These are phyloP conservation scores for Psophia crepitans DNA, from an alignment of 2,113 vertebrate genomes.

Conservation along the genomic window DNA sequence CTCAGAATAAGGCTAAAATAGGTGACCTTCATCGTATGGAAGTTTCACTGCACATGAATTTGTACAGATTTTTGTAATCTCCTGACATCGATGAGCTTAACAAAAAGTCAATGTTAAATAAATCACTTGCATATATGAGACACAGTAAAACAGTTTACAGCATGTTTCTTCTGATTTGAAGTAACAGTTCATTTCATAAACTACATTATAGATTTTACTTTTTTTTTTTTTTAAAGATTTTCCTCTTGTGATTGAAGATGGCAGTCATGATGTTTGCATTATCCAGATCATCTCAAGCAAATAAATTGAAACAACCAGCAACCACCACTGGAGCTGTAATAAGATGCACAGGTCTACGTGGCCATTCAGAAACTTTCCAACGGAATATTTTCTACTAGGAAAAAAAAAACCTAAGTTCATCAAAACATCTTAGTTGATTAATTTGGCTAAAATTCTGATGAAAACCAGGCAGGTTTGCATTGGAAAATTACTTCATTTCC, in stretches of 20 bases:
- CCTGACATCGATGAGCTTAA: neutral
- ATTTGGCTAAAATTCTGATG: slow-evolving; percentile 11
- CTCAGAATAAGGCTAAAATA: neutral
- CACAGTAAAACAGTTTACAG: neutral
- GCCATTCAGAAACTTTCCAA: neutral
- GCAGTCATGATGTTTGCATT: neutral
- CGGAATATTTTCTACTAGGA: neutral
- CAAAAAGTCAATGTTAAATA: neutral
- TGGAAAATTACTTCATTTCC: slow-evolving; percentile 1
- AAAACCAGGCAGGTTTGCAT: neutral
- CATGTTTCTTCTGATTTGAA: neutral
- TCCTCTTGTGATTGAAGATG: neutral
- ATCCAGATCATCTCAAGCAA: neutral
- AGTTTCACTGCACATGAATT: neutral
- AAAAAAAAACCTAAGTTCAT: neutral
- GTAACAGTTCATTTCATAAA: neutral
- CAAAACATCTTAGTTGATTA: neutral
- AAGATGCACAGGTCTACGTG: neutral
- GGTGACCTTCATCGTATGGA: neutral
- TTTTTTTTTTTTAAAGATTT: neutral
- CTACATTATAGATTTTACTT: neutral
- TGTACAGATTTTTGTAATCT: neutral
- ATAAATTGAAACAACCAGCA: neutral
- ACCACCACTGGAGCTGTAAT: neutral
- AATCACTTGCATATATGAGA: neutral